A percentile compares a stretch with the other conserved stretches of the same genome.
These are phyloP conservation scores for Aviceda cuculoides DNA, from an alignment of 2,797 vertebrate genomes.

Conservation along the genomic window DNA sequence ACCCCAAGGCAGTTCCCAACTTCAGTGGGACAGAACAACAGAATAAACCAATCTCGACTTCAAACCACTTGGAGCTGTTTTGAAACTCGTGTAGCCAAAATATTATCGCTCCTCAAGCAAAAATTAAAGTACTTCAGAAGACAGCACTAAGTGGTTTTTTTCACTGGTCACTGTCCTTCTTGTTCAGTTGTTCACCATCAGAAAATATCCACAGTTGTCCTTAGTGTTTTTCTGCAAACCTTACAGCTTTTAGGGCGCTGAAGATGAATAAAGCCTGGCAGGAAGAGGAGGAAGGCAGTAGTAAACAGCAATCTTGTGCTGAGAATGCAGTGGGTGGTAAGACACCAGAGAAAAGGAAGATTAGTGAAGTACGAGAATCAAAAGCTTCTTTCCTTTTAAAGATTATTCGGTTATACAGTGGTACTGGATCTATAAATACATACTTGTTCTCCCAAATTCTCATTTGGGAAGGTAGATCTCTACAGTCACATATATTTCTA, in stretches of 20 bases:
- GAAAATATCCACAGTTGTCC: neutral
- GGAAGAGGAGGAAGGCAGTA: neutral
- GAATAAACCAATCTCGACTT: neutral
- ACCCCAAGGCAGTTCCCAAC: neutral
- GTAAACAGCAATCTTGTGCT: neutral
- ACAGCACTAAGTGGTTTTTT: neutral
- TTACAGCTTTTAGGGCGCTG: neutral
- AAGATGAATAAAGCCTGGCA: neutral
- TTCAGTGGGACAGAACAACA: neutral
- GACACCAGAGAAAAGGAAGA: neutral
- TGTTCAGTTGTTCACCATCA: neutral
- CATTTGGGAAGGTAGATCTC: neutral
- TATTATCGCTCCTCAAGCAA: neutral
- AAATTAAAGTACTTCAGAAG: neutral
- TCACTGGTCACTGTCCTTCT: neutral
- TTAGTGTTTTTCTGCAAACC: neutral
- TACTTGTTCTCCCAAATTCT: neutral
- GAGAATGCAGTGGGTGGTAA: neutral
- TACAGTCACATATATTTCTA: neutral
- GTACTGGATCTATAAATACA: neutral
- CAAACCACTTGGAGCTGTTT: neutral
- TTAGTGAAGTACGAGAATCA: neutral
- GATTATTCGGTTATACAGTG: neutral
- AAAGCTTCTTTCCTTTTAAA: neutral
- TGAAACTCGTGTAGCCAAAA: neutral